A percentile compares a stretch with the other conserved stretches of the same genome.
These are phyloP conservation scores for Psittacara wagleri DNA, from an alignment of 2,113 vertebrate species.

Conservation along the genomic window DNA sequence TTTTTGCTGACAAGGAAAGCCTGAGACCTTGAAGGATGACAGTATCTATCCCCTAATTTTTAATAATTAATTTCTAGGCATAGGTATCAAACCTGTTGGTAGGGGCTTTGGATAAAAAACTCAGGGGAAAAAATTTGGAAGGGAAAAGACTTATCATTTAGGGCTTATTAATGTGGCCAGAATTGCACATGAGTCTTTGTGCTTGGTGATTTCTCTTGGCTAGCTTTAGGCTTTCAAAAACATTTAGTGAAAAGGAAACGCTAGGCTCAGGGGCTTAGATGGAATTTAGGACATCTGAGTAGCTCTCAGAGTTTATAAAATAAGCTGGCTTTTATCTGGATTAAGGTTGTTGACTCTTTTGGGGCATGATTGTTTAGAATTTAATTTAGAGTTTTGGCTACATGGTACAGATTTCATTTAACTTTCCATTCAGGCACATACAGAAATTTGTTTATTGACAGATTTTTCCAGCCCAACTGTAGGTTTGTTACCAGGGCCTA, in stretches of 20 bases:
- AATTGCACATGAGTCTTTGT: background rate
- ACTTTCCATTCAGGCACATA: background rate
- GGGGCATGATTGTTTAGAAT: background rate
- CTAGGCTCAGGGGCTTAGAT: background rate
- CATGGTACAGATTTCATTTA: background rate
- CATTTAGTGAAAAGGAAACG: background rate
- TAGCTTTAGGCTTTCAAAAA: background rate
- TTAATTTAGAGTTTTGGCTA: conserved; percentile 6
- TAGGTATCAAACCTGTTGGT: background rate
- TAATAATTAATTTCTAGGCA: background rate
- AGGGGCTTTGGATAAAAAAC: background rate
- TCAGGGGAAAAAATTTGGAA: background rate
- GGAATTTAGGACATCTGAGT: conserved; percentile 31
- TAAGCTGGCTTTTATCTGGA: conserved; percentile 18
- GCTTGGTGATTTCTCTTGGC: background rate
- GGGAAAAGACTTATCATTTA: background rate
- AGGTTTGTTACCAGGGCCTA: background rate
- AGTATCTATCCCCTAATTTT: background rate
- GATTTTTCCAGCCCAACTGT: background rate
- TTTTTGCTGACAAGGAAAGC: background rate
- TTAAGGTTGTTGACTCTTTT: background rate
- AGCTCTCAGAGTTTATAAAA: background rate
- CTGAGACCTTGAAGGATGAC: background rate
- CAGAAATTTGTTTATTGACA: background rate
- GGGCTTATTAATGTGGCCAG: background rate